A percentile compares a stretch with the other conserved stretches of the same genome.
Conservation (phyloP, 2,113 vertebrate species). For the Stictonetta naevosa region DNA sequence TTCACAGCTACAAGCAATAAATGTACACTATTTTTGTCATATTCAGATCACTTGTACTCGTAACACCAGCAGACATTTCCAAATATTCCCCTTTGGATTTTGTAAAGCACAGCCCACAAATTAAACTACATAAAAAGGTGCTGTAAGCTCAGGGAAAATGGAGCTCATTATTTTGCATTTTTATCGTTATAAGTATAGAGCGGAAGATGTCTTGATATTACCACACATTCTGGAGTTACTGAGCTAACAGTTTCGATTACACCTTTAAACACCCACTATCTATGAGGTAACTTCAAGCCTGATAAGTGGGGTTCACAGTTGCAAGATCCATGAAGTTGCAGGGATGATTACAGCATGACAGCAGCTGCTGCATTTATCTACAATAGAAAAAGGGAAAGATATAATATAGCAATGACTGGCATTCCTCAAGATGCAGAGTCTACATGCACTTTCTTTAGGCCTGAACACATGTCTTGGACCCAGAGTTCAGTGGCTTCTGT, state of each 20-base stretch:
- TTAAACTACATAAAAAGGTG: neutral
- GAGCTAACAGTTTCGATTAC: neutral
- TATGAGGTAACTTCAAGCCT: neutral
- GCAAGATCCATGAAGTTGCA: neutral
- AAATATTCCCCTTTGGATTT: neutral
- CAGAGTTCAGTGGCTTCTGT: neutral
- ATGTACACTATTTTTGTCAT: neutral
- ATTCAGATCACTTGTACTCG: neutral
- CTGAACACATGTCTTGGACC: neutral
- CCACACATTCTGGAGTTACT: neutral
- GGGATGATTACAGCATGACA: neutral
- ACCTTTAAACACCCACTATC: neutral
- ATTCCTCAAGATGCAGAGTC: neutral
- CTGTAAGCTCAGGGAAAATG: neutral
- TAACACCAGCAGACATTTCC: neutral
- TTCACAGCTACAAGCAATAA: neutral
- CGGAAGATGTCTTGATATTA: neutral
- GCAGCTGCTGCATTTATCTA: neutral
- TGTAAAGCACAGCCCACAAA: neutral
- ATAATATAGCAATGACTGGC: neutral
- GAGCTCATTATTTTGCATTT: neutral
- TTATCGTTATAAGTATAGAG: neutral
- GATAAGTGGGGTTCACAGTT: neutral
- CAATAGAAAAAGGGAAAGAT: neutral
- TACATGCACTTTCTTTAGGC: neutral